Conservation (phyloP, 2,113 vertebrate species). For the Eurypyga helias region DNA sequence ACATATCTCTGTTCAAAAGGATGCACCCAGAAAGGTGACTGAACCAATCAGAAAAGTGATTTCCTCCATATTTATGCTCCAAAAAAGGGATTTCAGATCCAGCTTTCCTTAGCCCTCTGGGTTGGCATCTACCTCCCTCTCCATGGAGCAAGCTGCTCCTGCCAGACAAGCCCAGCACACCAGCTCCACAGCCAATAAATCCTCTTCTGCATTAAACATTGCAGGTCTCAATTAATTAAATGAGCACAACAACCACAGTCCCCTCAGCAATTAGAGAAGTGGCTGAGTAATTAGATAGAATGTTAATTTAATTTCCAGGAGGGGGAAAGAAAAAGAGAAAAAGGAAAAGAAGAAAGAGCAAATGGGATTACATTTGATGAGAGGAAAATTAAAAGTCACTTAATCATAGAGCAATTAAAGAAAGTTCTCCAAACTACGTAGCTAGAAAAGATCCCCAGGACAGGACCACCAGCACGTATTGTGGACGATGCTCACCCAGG, state of each 20-base stretch:
- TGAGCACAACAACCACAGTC: neutral
- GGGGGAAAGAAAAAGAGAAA: neutral
- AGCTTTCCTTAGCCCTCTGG: neutral
- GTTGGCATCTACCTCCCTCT: neutral
- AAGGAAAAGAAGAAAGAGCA: neutral
- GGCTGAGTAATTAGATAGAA: conserved; percentile 66
- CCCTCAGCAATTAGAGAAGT: conserved; percentile 63
- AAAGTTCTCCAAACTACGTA: neutral
- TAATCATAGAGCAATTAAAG: conserved; percentile 43
- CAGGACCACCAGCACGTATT: neutral
- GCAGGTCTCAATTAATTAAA: conserved; percentile 30
- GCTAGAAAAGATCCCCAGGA: neutral
- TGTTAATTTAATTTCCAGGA: conserved; percentile 62
- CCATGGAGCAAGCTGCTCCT: neutral
- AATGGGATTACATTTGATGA: conserved; percentile 39
- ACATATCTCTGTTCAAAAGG: neutral
- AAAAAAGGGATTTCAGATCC: neutral
- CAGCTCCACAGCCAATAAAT: conserved; percentile 34
- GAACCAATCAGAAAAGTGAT: neutral
- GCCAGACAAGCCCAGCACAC: neutral
- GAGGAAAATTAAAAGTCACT: conserved; percentile 57
- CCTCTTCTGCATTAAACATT: neutral
- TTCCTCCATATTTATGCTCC: neutral
- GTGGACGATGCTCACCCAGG: neutral
- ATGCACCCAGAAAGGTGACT: neutral